These are phyloP conservation scores for Saxicola maurus DNA, from an alignment of 2,797 vertebrate genomes.

Conservation along the genomic window DNA sequence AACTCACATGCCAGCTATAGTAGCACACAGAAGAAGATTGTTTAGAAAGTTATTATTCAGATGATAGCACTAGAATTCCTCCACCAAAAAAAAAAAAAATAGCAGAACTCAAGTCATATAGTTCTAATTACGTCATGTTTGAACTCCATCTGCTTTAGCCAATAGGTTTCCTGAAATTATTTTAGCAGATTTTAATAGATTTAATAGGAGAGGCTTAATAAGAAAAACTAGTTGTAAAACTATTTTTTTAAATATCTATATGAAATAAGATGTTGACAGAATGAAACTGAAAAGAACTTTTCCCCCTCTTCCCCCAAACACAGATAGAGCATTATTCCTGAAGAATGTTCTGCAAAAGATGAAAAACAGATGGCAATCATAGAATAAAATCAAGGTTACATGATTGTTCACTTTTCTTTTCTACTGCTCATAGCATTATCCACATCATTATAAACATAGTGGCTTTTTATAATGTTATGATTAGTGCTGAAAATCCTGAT, in stretches of 20 bases:
- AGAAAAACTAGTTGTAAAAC: neutral
- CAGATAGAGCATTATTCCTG: neutral
- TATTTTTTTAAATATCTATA: neutral
- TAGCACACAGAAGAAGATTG: neutral
- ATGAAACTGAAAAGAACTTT: neutral
- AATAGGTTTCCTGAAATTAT: neutral
- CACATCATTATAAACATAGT: neutral
- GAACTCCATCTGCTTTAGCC: neutral
- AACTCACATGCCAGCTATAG: neutral
- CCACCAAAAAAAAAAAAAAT: neutral
- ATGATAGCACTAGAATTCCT: neutral
- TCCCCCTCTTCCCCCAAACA: neutral
- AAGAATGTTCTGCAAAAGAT: neutral
- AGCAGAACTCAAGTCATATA: neutral
- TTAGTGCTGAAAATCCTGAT: slow-evolving; percentile 1
- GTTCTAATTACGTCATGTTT: neutral
- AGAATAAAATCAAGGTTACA: slow-evolving; percentile 24
- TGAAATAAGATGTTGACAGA: neutral
- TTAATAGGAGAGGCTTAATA: neutral
- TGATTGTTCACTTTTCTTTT: slow-evolving; percentile 35
- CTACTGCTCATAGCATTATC: neutral
- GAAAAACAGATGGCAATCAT: slow-evolving; percentile 9
- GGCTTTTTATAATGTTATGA: slow-evolving; percentile 18
- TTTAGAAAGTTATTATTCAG: slow-evolving; percentile 6
- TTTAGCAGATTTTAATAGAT: neutral